Conservation (phyloP, 2,888 invertebrate genomes). For the Leucania comma region DNA sequence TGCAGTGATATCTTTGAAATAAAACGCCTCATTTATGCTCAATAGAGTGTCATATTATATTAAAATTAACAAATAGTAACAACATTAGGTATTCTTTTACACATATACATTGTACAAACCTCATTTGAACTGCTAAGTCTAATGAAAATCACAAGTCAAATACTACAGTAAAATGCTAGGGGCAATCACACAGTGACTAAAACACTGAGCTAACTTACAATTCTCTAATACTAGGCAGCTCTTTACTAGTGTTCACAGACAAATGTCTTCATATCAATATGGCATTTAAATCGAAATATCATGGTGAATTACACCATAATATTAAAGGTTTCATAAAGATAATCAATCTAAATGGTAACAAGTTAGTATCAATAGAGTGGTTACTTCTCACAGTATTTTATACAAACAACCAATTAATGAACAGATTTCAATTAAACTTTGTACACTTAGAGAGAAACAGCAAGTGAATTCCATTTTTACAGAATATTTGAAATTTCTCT, state of each 20-base stretch:
- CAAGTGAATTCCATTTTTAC: too few species aligned
- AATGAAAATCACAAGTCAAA: conserved; percentile 60
- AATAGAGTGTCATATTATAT: conserved; percentile 77
- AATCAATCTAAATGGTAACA: neutral
- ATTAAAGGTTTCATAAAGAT: neutral
- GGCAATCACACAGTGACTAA: conserved; percentile 58
- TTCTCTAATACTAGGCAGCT: conserved; percentile 53
- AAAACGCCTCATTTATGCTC: conserved; percentile 63
- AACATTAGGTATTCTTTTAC: conserved; percentile 70
- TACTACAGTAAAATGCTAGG: conserved; percentile 52
- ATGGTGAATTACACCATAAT: conserved; percentile 1
- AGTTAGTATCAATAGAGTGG: neutral
- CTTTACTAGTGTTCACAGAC: conserved; percentile 46
- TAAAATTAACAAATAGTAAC: conserved; percentile 71
- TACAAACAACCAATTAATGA: too few species aligned
- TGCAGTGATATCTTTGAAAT: conserved; percentile 19
- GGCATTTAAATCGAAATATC: neutral
- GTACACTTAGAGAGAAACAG: too few species aligned
- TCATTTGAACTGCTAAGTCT: conserved; percentile 62
- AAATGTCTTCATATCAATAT: conserved; percentile 39
- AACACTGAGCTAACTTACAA: conserved; percentile 68
- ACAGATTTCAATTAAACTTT: too few species aligned
- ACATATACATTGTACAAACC: conserved; percentile 71
- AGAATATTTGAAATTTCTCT: too few species aligned
- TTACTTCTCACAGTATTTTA: too few species aligned